Percentiles rank a stretch among this genome's conserved stretches.
Conservation (phyloP, 2,888 invertebrate species). For the Copidosoma aretas region DNA sequence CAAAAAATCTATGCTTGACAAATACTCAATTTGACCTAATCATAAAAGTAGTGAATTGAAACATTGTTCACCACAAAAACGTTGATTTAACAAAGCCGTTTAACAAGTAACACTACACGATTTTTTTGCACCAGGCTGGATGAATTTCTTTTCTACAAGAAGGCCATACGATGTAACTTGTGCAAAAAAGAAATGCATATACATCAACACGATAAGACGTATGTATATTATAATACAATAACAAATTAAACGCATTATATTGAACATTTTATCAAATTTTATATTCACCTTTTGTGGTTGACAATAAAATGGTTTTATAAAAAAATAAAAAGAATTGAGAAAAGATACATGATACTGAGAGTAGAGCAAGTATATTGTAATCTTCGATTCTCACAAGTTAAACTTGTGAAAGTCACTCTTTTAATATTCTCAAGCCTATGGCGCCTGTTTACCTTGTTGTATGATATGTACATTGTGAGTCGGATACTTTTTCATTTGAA, state of each 20-base stretch:
- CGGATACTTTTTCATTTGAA: slow-evolving; percentile 30
- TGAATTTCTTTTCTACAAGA: not conserved
- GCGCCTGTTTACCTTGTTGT: slow-evolving; percentile 28
- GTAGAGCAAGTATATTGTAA: too few species aligned
- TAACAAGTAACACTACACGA: too few species aligned
- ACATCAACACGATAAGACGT: slow-evolving; percentile 8
- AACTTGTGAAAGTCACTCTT: slow-evolving; percentile 26
- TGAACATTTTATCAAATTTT: slow-evolving; percentile 44
- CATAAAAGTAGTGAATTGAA: slow-evolving; percentile 15
- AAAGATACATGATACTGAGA: too few species aligned
- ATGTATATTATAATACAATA: slow-evolving; percentile 44
- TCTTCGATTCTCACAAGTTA: slow-evolving; percentile 29
- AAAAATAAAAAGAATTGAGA: too few species aligned
- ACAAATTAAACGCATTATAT: slow-evolving; percentile 55
- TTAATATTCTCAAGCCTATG: slow-evolving; percentile 20
- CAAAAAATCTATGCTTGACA: slow-evolving; percentile 25
- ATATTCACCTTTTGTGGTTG: too few species aligned
- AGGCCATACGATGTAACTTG: slow-evolving; percentile 20
- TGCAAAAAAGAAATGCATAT: slow-evolving; percentile 15
- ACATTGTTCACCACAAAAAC: slow-evolving; percentile 11
- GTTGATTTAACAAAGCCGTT: not conserved
- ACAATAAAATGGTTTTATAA: too few species aligned
- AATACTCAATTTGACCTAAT: slow-evolving; percentile 44
- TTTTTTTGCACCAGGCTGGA: too few species aligned
- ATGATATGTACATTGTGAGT: slow-evolving; percentile 36